Conservation (phyloP, 2,113 vertebrate genomes). For the Gobius niger region DNA sequence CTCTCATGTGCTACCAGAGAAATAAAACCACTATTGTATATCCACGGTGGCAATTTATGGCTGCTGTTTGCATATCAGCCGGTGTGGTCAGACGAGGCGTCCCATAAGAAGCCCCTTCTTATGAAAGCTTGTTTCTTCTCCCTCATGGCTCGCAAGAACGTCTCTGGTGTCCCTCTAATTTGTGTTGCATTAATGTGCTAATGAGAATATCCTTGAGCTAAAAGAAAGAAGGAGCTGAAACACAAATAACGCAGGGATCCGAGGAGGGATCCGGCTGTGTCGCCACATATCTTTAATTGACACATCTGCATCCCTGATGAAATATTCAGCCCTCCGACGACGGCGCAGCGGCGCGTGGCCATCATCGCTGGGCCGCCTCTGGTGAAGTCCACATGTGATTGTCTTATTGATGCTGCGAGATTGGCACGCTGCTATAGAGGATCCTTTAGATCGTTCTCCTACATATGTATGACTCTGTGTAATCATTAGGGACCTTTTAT, state of each 20-base stretch:
- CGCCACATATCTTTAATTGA: slow-evolving; percentile 75
- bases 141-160: slow-evolving; percentile 34
- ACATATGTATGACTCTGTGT: slow-evolving; percentile 2
- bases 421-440: slow-evolving; percentile 20
- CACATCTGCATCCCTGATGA: slow-evolving; percentile 79
- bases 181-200: slow-evolving; percentile 74
- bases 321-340: slow-evolving; percentile 73
- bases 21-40: slow-evolving; percentile 7
- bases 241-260: slow-evolving; percentile 63
- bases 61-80: slow-evolving; percentile 1
- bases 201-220: slow-evolving; percentile 77
- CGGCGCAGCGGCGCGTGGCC: slow-evolving; percentile 54
- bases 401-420: slow-evolving; percentile 63
- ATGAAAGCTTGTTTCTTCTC: slow-evolving; percentile 48
- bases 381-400: slow-evolving; percentile 62
- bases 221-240: slow-evolving; percentile 48
- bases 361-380: slow-evolving; percentile 54
- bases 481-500: background rate
- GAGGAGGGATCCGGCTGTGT: slow-evolving; percentile 57
- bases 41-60: slow-evolving; percentile 3
- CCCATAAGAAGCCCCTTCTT: slow-evolving; percentile 21
- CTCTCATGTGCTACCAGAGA: slow-evolving; percentile 2
- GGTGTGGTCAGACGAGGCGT: slow-evolving; percentile 12
- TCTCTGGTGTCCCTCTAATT: slow-evolving; percentile 64
- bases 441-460: slow-evolving; percentile 1